Evolutionary conservation across 2,797 vertebrate genomes (phyloP), one percentile per base, ranked within the genome.

Genomic region (Protonibea diacanthus): DNA sequence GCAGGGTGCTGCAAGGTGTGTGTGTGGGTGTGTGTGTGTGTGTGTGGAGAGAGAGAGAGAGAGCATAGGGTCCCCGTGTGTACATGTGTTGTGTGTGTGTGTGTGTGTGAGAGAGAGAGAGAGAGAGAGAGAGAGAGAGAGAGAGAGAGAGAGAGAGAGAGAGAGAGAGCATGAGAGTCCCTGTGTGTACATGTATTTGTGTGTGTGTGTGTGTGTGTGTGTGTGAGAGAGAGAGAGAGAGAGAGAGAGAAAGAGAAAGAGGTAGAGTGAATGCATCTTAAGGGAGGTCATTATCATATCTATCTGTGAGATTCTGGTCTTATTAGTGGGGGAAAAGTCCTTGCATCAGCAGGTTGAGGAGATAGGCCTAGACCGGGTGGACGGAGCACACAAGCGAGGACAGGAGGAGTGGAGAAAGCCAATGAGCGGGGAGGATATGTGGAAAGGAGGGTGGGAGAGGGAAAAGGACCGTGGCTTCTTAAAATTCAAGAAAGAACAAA

Each of bases 211-310:
- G 60, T 63, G 59, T 57, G 38, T 75, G 55, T 42, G 47, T 65
- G 42, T 29, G 29, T 29, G 29, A 29, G 4, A 29, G n/a, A n/a
- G n/a, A n/a, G n/a, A n/a, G n/a, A n/a, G n/a, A n/a, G n/a, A n/a
- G n/a, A 5, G 25, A 27, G 25, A 27, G 29, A 33, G 33, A 8
- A 8, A 38, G 33, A 38, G 33, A 9, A 13, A 44, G 42, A 44
- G 42, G 13, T 13, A 44, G 73, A 62, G 72, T 57, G 61, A 80
- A 83, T 85, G 80, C 80, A 88, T 94, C 93, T 93, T 93, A 81
- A 87, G 93, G 93, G 93, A 95, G 83, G 89, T 94, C 90, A 94
- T 95, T 95, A 94, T 92, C 89, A 92, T 87, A 88, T 91, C 74
- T 79, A 78, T 89, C 82, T 87, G 62, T 70, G 72, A 89, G 72